Conservation (phyloP, 2,888 invertebrate genomes). For the Psylliodes chrysocephalus region DNA sequence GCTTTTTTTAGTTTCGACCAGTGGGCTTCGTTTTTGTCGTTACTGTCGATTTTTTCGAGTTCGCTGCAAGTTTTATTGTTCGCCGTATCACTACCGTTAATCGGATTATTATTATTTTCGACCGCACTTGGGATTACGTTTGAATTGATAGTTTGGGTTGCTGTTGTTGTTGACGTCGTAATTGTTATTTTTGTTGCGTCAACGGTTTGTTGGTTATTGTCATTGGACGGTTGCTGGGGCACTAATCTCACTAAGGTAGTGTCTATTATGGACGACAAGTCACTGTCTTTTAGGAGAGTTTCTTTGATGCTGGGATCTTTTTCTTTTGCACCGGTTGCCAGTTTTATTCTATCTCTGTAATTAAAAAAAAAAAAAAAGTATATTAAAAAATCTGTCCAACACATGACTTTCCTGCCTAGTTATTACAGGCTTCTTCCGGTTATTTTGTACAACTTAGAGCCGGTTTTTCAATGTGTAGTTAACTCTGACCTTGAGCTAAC, state of each 20-base stretch:
- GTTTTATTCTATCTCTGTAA: constrained; percentile 54
- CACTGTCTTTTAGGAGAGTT: constrained; percentile 51
- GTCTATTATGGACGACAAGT: constrained; percentile 48
- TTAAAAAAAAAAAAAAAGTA: not conserved
- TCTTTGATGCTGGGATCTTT: constrained; percentile 51
- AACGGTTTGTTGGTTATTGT: constrained; percentile 35
- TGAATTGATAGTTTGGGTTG: no score
- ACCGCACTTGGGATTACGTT: constrained; percentile 33
- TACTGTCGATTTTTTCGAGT: constrained; percentile 54
- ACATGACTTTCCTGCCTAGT: no score
- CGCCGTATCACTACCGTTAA: constrained; percentile 41
- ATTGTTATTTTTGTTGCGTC: no score
- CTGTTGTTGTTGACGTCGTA: no score
- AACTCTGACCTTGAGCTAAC: no score
- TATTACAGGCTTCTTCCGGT: no score
- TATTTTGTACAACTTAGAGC: no score
- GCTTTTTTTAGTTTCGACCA: constrained; percentile 85
- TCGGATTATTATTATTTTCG: constrained; percentile 58
- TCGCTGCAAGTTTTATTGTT: constrained; percentile 29
- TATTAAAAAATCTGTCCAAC: no score
- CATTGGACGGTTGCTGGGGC: constrained; percentile 54
- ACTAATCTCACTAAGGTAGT: constrained; percentile 40
- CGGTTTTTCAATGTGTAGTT: no score
- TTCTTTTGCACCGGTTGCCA: constrained; percentile 56
- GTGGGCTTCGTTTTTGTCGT: constrained; percentile 66